Evolutionary conservation across 1,140 invertebrate genomes (phyloP).

Genomic region (Episyrphus balteatus): DNA sequence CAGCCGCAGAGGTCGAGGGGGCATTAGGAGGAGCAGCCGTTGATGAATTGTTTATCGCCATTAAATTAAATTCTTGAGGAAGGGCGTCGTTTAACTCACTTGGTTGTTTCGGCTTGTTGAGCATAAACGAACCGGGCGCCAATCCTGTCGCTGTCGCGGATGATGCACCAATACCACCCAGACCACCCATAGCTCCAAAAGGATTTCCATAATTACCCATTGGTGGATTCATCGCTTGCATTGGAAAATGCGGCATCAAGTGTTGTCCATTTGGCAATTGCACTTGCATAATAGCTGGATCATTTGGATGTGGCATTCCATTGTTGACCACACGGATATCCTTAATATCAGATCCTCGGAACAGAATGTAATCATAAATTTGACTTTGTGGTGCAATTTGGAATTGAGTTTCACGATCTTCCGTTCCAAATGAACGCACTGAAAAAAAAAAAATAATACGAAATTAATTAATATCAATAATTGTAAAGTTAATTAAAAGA

Average conservation of each 20-base stretch:
- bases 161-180: conserved; percentile 38
- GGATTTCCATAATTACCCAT: conserved; percentile 27
- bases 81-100: conserved; percentile 60
- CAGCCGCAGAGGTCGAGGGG: conserved; percentile 37
- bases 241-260: conserved; percentile 33
- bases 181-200: conserved; percentile 26
- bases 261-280: conserved; percentile 51
- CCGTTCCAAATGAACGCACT: conserved; percentile 98
- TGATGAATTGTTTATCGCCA: conserved; percentile 12
- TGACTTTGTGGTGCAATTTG: conserved; percentile 92
- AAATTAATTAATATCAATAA: background rate
- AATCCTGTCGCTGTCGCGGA: conserved; percentile 45
- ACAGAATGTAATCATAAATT: conserved; percentile 97
- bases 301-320: conserved; percentile 66
- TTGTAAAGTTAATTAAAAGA: too few species aligned
- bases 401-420: conserved; percentile 87
- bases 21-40: conserved; percentile 33
- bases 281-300: conserved; percentile 91
- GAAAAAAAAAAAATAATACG: conserved; percentile 36
- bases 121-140: conserved; percentile 47
- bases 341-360: conserved; percentile 96
- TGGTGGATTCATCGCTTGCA: conserved; percentile 23
- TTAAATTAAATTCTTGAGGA: conserved; percentile 28
- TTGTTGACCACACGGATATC: conserved; percentile 90
- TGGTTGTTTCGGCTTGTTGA: conserved; percentile 50